These are phyloP conservation scores for Halyomorpha halys DNA, from an alignment of 1,140 invertebrate genomes.

Conservation along the genomic window DNA sequence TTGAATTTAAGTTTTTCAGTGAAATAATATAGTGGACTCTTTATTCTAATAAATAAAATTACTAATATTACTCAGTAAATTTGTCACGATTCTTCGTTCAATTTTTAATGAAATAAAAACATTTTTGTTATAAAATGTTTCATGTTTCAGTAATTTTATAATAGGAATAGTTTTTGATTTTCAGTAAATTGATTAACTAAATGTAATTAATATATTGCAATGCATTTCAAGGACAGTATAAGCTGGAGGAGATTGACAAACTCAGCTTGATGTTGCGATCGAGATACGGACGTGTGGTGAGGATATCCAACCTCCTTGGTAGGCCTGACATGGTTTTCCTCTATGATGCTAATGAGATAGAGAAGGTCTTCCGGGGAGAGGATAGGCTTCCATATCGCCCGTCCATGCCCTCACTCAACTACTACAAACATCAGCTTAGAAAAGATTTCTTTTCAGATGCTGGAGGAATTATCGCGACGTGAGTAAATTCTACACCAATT, in stretches of 20 bases:
- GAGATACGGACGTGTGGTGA: constrained; percentile 59
- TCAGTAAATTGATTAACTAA: not conserved
- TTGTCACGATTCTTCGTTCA: no score
- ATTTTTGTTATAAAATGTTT: no score
- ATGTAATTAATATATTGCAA: not conserved
- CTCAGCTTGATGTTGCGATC: constrained; percentile 52
- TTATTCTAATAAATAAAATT: no score
- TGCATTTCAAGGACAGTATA: constrained; percentile 39
- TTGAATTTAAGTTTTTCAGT: no score
- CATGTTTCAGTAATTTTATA: no score
- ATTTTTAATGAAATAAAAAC: no score
- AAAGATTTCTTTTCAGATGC: constrained; percentile 61
- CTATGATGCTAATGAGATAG: constrained; percentile 63
- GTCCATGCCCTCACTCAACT: constrained; percentile 64
- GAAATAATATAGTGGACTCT: no score
- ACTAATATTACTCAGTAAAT: no score
- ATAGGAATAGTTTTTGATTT: no score
- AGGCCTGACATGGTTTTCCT: constrained; percentile 69
- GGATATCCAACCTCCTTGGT: constrained; percentile 59
- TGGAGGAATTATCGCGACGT: constrained; percentile 69
- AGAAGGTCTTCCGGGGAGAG: constrained; percentile 61
- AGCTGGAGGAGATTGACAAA: constrained; percentile 62
- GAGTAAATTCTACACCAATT: constrained; percentile 40
- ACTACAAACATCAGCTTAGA: constrained; percentile 62
- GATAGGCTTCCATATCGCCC: constrained; percentile 64